Evolutionary conservation across 2,113 vertebrate species (phyloP).

Genomic region (Campylomormyrus tamandua): DNA sequence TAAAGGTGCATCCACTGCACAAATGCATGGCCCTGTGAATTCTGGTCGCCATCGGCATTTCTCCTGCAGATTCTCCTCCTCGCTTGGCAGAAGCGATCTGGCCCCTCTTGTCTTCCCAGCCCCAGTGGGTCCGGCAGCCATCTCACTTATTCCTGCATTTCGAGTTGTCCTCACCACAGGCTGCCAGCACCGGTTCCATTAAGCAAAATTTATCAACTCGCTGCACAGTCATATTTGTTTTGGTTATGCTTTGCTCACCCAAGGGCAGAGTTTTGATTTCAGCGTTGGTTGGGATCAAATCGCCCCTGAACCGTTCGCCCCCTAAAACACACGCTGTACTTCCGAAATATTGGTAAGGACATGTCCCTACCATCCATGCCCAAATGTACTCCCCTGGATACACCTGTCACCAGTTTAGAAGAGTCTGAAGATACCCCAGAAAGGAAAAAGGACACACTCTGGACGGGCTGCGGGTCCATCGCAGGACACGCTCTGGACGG

Average conservation of each 20-base stretch:
- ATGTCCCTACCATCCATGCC: not conserved
- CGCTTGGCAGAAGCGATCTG: not conserved
- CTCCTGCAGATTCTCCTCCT: not conserved
- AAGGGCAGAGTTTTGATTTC: not conserved
- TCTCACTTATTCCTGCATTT: not conserved
- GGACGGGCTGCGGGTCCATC: too few relatives aligned
- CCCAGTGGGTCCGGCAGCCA: not conserved
- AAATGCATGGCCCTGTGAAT: not conserved
- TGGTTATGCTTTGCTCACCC: not conserved
- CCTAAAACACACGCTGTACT: not conserved
- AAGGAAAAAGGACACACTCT: not conserved
- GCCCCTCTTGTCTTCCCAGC: not conserved
- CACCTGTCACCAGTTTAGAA: not conserved
- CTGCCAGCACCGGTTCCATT: not conserved
- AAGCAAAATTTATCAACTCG: not conserved
- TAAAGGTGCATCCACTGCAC: not conserved
- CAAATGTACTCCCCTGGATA: not conserved
- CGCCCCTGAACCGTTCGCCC: not conserved
- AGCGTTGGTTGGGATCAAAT: not conserved
- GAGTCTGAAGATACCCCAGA: not conserved
- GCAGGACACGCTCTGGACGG: too few relatives aligned
- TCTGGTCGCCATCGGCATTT: not conserved
- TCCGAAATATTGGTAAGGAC: not conserved
- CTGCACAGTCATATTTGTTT: not conserved
- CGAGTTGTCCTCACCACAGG: not conserved